Evolutionary conservation across 2,888 invertebrate genomes (phyloP).

Genomic region (Synergus gifuensis): DNA sequence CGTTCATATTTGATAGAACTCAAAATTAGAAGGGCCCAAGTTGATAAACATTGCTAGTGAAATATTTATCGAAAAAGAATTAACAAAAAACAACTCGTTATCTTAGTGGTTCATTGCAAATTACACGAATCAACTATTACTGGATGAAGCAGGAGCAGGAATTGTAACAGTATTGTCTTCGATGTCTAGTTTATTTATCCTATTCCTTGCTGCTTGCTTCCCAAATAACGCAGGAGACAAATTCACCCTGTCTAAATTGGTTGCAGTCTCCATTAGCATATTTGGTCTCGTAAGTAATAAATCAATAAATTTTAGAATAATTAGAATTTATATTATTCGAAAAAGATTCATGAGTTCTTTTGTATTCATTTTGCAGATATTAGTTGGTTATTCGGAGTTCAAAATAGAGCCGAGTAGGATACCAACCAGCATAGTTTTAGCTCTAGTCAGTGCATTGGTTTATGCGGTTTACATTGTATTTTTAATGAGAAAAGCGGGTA

Average conservation of each 20-base stretch:
- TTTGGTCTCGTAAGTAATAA: conserved; percentile 85
- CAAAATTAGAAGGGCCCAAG: neutral
- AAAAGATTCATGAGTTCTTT: conserved; percentile 51
- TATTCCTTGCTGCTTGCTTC: conserved; percentile 91
- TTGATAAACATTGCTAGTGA: no score
- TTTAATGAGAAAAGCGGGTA: conserved; percentile 90
- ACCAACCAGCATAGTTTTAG: conserved; percentile 88
- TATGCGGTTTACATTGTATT: conserved; percentile 95
- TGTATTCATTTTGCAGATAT: conserved; percentile 79
- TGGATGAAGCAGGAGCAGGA: conserved; percentile 90
- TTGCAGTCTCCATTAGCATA: conserved; percentile 89
- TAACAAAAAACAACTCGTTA: conserved; percentile 42
- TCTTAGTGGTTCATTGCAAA: conserved; percentile 97
- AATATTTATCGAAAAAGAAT: neutral
- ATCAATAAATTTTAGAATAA: neutral
- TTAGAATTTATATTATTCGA: neutral
- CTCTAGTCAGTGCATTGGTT: conserved; percentile 91
- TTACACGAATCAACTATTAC: conserved; percentile 93
- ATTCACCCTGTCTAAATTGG: conserved; percentile 91
- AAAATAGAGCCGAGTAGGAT: conserved; percentile 83
- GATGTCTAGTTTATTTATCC: conserved; percentile 92
- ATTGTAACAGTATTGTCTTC: conserved; percentile 94
- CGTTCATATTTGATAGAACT: neutral
- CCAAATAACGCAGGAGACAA: conserved; percentile 90
- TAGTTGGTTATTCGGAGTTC: conserved; percentile 88